Percentiles rank a stretch among this genome's conserved stretches.
Evolutionary conservation across 2,888 invertebrate species (phyloP).

Genomic region (Resseliella maxima): DNA sequence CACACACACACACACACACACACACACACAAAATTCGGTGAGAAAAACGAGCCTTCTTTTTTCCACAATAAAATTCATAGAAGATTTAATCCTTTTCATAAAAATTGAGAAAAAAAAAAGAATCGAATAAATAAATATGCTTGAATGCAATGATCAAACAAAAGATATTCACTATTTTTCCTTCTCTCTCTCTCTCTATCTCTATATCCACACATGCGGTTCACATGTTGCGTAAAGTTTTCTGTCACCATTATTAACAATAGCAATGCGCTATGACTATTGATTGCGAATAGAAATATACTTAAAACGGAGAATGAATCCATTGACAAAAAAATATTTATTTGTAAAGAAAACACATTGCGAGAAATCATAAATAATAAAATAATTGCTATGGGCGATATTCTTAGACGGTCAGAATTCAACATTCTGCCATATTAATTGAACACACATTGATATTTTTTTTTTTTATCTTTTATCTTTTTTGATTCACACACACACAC

Average conservation of each 20-base stretch:
- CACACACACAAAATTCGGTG: not conserved
- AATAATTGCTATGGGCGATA: constrained; percentile 40
- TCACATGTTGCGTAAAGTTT: constrained; percentile 49
- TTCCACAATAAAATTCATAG: not conserved
- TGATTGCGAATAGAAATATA: constrained; percentile 16
- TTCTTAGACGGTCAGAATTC: not conserved
- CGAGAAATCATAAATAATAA: constrained; percentile 42
- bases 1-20: not conserved
- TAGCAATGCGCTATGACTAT: not conserved
- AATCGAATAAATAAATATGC: too few species aligned
- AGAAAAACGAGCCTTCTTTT: constrained; percentile 44
- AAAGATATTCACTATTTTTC: not conserved
- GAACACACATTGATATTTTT: not conserved
- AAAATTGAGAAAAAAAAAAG: not conserved
- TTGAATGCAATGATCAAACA: not conserved
- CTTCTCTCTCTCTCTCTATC: not conserved
- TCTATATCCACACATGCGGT: too few species aligned
- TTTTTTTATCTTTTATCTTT: not conserved
- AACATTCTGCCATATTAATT: not conserved
- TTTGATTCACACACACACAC: not conserved
- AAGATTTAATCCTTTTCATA: constrained; percentile 53
- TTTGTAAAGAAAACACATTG: not conserved
- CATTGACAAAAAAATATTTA: not conserved
- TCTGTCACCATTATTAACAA: constrained; percentile 20
- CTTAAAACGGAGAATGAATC: not conserved